phyloP scores from a whole-genome alignment of 2,888 invertebrate species.

The Cremastinae sp. region DNA sequence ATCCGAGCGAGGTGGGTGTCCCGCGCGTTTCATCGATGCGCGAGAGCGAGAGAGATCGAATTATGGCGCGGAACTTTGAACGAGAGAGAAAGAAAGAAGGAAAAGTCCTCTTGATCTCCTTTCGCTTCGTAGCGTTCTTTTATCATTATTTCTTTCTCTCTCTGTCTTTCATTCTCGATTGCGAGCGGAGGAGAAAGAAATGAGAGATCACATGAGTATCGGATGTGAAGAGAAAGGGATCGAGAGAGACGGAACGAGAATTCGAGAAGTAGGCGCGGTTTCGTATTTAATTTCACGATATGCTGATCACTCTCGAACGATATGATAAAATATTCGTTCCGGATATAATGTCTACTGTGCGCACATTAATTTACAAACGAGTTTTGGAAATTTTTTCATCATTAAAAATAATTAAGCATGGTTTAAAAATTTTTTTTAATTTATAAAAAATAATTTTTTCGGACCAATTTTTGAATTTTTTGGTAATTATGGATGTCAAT shows the following conservation, averaged over 20 bases:
- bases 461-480: too few species aligned
- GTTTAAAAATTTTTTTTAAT: too few species aligned
- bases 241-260: conserved; percentile 33
- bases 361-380: background rate
- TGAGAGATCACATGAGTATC: conserved; percentile 34
- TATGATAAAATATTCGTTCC: conserved; percentile 37
- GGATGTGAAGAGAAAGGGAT: conserved; percentile 34
- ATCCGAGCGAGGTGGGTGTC: conserved; percentile 73
- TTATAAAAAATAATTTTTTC: too few species aligned
- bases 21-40: conserved; percentile 47
- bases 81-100: conserved; percentile 24
- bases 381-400: background rate
- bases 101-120: conserved; percentile 48
- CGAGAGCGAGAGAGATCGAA: conserved; percentile 8
- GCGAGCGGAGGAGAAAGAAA: conserved; percentile 22
- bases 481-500: too few species aligned
- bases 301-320: conserved; percentile 51
- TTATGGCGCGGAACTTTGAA: background rate
- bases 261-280: conserved; percentile 61
- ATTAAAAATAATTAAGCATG: too few species aligned
- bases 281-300: conserved; percentile 67
- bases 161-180: conserved; percentile 30
- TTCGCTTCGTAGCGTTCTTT: conserved; percentile 53
- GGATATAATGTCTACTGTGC: background rate
- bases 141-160: conserved; percentile 46